Base-by-base conservation (phyloP, 1,140 invertebrate species). In the Daktulosphaira vitifoliae region DNA sequence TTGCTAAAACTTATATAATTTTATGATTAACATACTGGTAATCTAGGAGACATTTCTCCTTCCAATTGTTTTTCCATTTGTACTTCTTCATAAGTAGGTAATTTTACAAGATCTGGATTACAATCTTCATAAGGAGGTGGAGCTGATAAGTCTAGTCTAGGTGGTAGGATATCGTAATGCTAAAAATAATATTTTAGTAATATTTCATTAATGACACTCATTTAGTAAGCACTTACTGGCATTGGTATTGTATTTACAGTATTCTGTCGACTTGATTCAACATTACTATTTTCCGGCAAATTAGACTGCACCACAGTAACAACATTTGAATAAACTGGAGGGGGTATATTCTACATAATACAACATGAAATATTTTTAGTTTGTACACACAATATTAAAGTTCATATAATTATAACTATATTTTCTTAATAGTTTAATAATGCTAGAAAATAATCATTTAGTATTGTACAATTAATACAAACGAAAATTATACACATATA, bases 51-150 rank as follows among this genome's bases (percentile, higher is more conserved):
- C 29, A 65, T 48, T 52, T 70, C 85, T 56, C 84, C 88, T 73
- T 90, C 85, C 68, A 90, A 77, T 68, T 83, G 83, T 72, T 92
- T 91, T 72, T 90, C 87, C 68, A 86, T 79, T 73, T 92, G 88
- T 48, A 92, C 90, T 75, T 94, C 90, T 74, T 92, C 91, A 77
- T 94, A 94, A 39, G 88, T 88, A 22, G 91, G 91, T 71, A 92
- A 77, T 76, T 90, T 90, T 23, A 82, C 82, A 62, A 62, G 46
- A 48, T 62, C 56, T 48, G 25, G 56, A 15, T 62, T 62, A 8
- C 78, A 78, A 13, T 88, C 81, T 73, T 87, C 85, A 73, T 94
- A 94, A 1, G 88, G 87, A 4, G 90, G 90, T 23, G 90, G 89
- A 51, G 88, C 88, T 52, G 85, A 86, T 74, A 88, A 89, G 71